Percentiles rank a stretch among this genome's conserved stretches.
Conservation (phyloP, 2,797 vertebrate genomes). For the Neoniphon sammara region DNA sequence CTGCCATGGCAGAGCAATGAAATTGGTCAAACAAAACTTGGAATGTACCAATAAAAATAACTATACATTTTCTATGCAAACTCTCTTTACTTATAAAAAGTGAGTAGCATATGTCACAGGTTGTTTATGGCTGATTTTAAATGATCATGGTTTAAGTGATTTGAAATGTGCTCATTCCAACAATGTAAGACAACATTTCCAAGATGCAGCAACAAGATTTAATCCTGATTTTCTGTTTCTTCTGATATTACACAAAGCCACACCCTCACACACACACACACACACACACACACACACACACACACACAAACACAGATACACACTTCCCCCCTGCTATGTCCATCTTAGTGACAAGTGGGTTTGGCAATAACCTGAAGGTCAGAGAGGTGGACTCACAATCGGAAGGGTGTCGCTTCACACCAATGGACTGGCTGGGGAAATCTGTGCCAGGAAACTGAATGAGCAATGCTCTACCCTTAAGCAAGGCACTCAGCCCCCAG, state of each 20-base stretch:
- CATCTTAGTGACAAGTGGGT: not conserved
- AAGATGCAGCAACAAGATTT: too few relatives aligned
- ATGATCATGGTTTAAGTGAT: not conserved
- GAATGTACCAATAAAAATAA: too few relatives aligned
- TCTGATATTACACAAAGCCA: too few relatives aligned
- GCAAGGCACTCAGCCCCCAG: not conserved
- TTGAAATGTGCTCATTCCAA: not conserved
- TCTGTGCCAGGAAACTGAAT: not conserved
- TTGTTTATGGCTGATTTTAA: not conserved
- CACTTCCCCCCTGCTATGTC: not conserved
- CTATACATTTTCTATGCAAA: too few relatives aligned
- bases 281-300: not conserved
- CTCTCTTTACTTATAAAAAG: not conserved
- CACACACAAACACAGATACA: not conserved
- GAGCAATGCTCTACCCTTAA: not conserved
- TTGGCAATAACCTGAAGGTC: not conserved
- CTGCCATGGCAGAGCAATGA: too few relatives aligned
- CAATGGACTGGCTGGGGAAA: not conserved
- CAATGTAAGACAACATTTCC: too few relatives aligned
- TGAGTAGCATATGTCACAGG: not conserved
- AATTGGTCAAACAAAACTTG: too few relatives aligned
- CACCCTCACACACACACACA: too few relatives aligned
- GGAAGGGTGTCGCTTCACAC: not conserved
- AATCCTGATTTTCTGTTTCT: not conserved
- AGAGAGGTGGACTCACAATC: not conserved